Conservation (phyloP, 2,888 invertebrate species). For the Margaritifera margaritifera region DNA sequence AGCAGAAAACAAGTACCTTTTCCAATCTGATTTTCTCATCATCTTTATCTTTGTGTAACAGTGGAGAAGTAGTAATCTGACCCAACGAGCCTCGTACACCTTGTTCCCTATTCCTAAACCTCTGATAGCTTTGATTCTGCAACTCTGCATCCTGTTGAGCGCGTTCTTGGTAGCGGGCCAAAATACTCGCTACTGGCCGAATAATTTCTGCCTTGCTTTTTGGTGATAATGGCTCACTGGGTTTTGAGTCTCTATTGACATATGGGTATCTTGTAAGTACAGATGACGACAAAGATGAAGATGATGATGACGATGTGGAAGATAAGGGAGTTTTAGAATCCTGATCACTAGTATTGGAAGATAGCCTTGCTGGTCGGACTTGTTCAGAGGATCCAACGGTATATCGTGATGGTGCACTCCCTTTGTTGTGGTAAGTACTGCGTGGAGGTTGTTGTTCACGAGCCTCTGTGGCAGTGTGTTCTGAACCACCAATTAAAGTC, state of each 20-base stretch:
- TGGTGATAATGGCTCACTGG: slow-evolving; percentile 6
- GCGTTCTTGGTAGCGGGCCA: slow-evolving; percentile 24
- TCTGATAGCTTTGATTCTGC: not conserved
- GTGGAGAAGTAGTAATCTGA: slow-evolving; percentile 28
- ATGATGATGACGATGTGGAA: slow-evolving; percentile 24
- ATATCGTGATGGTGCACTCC: slow-evolving; percentile 1
- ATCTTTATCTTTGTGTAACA: slow-evolving; percentile 37
- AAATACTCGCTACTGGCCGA: slow-evolving; percentile 29
- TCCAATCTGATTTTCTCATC: slow-evolving; percentile 45
- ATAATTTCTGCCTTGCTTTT: slow-evolving; percentile 14
- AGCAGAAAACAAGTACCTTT: slow-evolving; percentile 37
- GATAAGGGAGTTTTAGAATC: slow-evolving; percentile 39
- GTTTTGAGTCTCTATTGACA: slow-evolving; percentile 15
- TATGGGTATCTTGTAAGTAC: slow-evolving; percentile 34
- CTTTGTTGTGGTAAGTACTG: slow-evolving; percentile 29
- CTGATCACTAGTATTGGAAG: slow-evolving; percentile 28
- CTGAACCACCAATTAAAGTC: slow-evolving; percentile 63
- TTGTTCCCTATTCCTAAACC: slow-evolving; percentile 31
- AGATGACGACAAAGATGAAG: slow-evolving; percentile 27
- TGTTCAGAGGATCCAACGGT: slow-evolving; percentile 2
- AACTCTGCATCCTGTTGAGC: too few relatives aligned
- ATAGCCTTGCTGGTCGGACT: not conserved
- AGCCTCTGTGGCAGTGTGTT: slow-evolving; percentile 42
- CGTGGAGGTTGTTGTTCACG: slow-evolving; percentile 18
- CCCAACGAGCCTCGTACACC: slow-evolving; percentile 30